Conservation (phyloP, 1,140 invertebrate species). For the Protaetia brevitarsis region DNA sequence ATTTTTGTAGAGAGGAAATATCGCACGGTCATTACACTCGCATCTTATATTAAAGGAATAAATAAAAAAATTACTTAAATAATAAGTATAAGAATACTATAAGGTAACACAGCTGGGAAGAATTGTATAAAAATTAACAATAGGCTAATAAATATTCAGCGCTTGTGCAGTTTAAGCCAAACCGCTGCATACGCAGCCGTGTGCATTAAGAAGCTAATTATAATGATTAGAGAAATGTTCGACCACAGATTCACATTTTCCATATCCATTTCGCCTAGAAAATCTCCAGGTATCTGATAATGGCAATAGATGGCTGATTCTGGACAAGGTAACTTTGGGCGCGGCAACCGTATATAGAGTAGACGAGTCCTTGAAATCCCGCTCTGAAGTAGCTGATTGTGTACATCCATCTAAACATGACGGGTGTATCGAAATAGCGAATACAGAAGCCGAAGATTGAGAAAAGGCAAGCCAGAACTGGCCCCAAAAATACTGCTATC, state of each 20-base stretch:
- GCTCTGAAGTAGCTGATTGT: slow-evolving; percentile 88
- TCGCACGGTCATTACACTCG: neutral
- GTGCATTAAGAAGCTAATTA: slow-evolving; percentile 72
- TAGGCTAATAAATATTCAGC: slow-evolving; percentile 56
- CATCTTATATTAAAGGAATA: neutral
- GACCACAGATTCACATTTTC: slow-evolving; percentile 68
- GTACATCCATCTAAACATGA: slow-evolving; percentile 80
- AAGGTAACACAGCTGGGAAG: slow-evolving; percentile 11
- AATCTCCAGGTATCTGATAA: slow-evolving; percentile 70
- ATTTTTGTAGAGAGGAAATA: too few relatives aligned
- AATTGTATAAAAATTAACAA: neutral
- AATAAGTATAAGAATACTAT: neutral
- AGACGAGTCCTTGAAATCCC: slow-evolving; percentile 77
- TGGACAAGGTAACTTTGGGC: slow-evolving; percentile 65
- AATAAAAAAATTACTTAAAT: slow-evolving; percentile 4
- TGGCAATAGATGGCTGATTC: slow-evolving; percentile 66
- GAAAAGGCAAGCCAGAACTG: slow-evolving; percentile 82
- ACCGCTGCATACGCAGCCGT: slow-evolving; percentile 73
- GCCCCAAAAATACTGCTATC: slow-evolving; percentile 90
- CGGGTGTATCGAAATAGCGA: slow-evolving; percentile 80
- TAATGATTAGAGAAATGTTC: slow-evolving; percentile 69
- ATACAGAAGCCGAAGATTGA: slow-evolving; percentile 93
- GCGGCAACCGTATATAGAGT: slow-evolving; percentile 76
- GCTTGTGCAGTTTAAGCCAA: slow-evolving; percentile 73
- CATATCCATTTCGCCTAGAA: slow-evolving; percentile 82